Percentiles rank a stretch among this genome's conserved stretches.
Conservation (phyloP, 1,140 invertebrate genomes). For the Archegozetes longisetosus region DNA sequence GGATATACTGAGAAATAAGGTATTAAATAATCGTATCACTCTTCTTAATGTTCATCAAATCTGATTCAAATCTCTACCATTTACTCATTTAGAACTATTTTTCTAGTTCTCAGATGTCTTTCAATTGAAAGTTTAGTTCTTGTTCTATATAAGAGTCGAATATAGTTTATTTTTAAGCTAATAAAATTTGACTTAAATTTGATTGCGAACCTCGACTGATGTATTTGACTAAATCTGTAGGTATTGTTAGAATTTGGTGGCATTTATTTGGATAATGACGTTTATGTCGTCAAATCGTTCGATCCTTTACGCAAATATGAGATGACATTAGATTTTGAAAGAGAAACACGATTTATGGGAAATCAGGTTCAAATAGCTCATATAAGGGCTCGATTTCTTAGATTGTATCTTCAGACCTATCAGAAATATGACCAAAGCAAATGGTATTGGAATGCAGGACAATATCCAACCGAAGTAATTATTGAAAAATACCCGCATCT, state of each 20-base stretch:
- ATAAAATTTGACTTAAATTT: too few species aligned
- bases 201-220: too few species aligned
- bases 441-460: slow-evolving; percentile 28
- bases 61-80: too few species aligned
- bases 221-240: too few species aligned
- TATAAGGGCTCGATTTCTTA: slow-evolving; percentile 25
- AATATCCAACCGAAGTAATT: slow-evolving; percentile 24
- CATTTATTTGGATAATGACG: slow-evolving; percentile 31
- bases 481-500: slow-evolving; percentile 22
- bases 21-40: too few species aligned
- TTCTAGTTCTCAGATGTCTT: too few species aligned
- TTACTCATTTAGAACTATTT: too few species aligned
- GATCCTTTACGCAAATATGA: slow-evolving; percentile 29
- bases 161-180: too few species aligned
- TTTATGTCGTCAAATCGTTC: slow-evolving; percentile 28
- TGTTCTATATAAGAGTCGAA: too few species aligned
- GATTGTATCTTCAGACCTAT: slow-evolving; percentile 24
- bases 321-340: slow-evolving; percentile 29
- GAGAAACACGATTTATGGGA: slow-evolving; percentile 18
- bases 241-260: slow-evolving; percentile 29
- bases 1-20: slow-evolving; percentile 28
- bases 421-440: slow-evolving; percentile 20
- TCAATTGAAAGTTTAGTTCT: too few species aligned
- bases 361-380: slow-evolving; percentile 26
- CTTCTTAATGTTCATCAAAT: too few species aligned